Evolutionary conservation across 2,888 invertebrate species (phyloP), one percentile per base, ranked within the genome.

Genomic region (Hydrotaea cyrtoneurina): DNA sequence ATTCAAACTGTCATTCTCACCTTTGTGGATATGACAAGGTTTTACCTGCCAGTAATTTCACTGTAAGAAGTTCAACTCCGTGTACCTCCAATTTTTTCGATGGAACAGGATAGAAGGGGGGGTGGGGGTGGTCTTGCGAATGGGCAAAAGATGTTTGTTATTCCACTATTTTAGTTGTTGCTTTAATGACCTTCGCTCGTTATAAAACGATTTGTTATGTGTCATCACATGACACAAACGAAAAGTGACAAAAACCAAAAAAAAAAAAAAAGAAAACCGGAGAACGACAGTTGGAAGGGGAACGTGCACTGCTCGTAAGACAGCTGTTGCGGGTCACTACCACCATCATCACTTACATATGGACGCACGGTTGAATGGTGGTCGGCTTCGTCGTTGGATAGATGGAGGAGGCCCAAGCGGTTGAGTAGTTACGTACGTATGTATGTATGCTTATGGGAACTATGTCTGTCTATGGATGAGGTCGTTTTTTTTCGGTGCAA

Each of bases 201-300:
- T 85, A 82, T 73, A 82, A 82, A 85, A 79, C 76, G 43, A 85
- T 85, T 85, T 85, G 82, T 79, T 79, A 82, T 85, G 73, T 79
- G 82, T 82, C 79, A 74, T 79, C 73, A 66, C 57, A 81, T 75
- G 57, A 78, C 78, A 78, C 19, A 17, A 64, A 75, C 46, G 64
- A 15, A 26, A 81, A 57, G 53, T 43, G 39, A 59, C 19, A 74
- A 64, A 64, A 50, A 19, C 2, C 46, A 36, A 15, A 21, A 23
- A 57, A 50, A 76, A 50, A 39, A 10, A 39, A 39, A 10, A 10
- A 39, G 10, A 39, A 39, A 39, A 13, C 13, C 31, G 46, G 15
- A 55, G 17, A 46, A 8, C 50, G 50, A 72, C 36, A 57, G 13
- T 55, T 26, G 17, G 31, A 76, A 76, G 19, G 46, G 26, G 55